Evolutionary conservation across 2,888 invertebrate species (phyloP), one percentile per base, ranked within the genome.

Genomic region (Meandrusa payeni): DNA sequence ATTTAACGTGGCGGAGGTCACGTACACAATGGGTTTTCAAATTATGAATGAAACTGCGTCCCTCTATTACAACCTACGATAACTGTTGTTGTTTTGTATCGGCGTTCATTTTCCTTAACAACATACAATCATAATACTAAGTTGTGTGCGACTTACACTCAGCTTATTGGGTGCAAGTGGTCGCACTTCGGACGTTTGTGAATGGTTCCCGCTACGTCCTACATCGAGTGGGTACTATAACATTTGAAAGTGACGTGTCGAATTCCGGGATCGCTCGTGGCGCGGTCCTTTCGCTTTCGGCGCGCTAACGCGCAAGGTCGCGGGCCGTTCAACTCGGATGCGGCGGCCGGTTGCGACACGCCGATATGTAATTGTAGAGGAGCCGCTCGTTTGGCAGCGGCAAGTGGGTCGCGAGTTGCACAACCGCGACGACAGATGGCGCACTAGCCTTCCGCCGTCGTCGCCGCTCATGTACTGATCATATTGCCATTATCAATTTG

Each of bases 291-390:
- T 86, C 85, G 81, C 86, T 85, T 83, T 82, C 82, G 57, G 69
- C 76, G 79, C 76, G 79, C 74, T 79, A 80, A 78, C 69, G 56
- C 74, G 71, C 86, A 87, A 86, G 87, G 86, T 83, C 87, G 85
- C 70, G 79, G 82, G 83, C 76, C 86, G 79, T 87, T 87, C 86
- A 87, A 86, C 87, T 87, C 87, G 86, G 87, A 87, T 86, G 86
- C 83, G 80, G 82, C 80, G 76, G 73, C 52, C 57, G 43, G 74
- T 87, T 86, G 86, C 87, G 85, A 85, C 86, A 86, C 77, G 75
- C 72, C 78, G 81, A 85, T 81, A 83, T 83, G 83, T 85, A 85
- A 86, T 83, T 85, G 85, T 81, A 79, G 81, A 81, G 83, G 76
- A 83, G 81, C 69, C 69, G 78, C 68, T 74, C 78, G 81, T 76